phyloP scores from a whole-genome alignment of 2,888 invertebrate species.

The Anoplius nigerrimus region DNA sequence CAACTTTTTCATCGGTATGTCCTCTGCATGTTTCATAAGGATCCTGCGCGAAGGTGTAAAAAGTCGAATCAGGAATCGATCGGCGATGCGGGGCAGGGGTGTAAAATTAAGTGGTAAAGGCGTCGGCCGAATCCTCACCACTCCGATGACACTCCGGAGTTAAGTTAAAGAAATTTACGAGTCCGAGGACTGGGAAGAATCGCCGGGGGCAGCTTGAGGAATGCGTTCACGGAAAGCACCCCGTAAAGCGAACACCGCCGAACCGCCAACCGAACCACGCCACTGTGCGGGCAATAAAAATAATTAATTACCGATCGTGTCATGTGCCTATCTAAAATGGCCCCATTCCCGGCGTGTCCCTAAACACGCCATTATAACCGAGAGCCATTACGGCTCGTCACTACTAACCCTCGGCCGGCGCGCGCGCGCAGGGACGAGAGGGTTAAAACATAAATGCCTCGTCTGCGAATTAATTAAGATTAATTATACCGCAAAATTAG shows the following conservation, averaged over 20 bases:
- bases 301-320: no score
- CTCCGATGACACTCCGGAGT: not conserved
- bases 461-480: conserved; percentile 2
- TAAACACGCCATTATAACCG: no score
- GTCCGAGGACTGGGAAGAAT: not conserved
- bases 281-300: no score
- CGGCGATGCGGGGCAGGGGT: conserved; percentile 26
- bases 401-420: no score
- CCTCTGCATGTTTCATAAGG: conserved; percentile 61
- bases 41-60: conserved; percentile 52
- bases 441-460: not conserved
- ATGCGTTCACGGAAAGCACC: not conserved
- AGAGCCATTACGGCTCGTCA: no score
- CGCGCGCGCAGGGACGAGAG: no score
- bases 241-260: no score
- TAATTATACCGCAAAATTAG: conserved; percentile 4
- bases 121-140: not conserved
- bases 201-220: not conserved
- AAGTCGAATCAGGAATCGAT: conserved; percentile 48
- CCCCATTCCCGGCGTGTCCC: no score
- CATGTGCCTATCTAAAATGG: no score
- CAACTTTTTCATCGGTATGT: conserved; percentile 58
- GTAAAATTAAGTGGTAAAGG: conserved; percentile 50
- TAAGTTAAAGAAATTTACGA: conserved; percentile 1
- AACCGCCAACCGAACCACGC: no score